phyloP scores from a whole-genome alignment of 2,797 vertebrate genomes.

The Phrynocephalus forsythii region DNA sequence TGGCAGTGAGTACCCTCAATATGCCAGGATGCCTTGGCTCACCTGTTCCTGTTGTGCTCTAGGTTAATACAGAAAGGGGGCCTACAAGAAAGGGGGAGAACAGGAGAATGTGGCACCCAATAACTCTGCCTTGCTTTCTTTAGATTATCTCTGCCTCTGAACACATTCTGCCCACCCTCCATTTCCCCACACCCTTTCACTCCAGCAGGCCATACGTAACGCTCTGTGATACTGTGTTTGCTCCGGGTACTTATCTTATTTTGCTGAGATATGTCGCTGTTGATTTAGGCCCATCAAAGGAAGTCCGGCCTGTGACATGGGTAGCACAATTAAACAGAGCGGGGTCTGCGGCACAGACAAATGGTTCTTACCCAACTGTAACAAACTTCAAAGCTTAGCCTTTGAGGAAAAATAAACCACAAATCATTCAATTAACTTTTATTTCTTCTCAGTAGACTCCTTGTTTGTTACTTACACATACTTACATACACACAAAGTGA shows the following conservation, averaged over 20 bases:
- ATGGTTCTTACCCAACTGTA: constrained; percentile 51
- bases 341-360: not conserved
- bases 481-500: rapidly evolving
- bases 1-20: not conserved
- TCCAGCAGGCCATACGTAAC: not conserved
- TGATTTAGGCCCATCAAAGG: not conserved
- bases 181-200: not conserved
- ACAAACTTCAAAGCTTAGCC: not conserved
- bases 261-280: not conserved
- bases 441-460: rapidly evolving
- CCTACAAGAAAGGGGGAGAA: not conserved
- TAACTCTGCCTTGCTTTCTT: not conserved
- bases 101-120: not conserved
- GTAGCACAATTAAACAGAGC: not conserved
- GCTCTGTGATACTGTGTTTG: not conserved
- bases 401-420: constrained; percentile 6
- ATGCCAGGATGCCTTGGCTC: not conserved
- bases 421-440: not conserved
- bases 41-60: not conserved
- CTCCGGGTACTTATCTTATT: constrained; percentile 52
- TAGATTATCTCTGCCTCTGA: not conserved
- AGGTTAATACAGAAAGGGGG: not conserved
- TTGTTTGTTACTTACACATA: not conserved
- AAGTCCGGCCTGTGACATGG: not conserved
- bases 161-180: not conserved